Conservation (phyloP, 1,140 invertebrate genomes). For the Tachypleus tridentatus region DNA sequence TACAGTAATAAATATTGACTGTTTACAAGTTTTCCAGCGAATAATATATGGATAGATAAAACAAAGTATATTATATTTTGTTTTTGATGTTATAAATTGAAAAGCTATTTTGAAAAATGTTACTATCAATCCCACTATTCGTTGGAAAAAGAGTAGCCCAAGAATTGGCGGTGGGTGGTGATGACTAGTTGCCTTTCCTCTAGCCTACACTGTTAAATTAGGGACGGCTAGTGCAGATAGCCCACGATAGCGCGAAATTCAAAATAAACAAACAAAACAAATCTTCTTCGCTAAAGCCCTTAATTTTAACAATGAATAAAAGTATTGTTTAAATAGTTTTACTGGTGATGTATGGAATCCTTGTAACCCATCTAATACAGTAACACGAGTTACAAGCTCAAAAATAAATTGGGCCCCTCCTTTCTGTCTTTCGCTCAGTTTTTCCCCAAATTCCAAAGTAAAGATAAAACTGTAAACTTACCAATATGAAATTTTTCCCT, state of each 20-base stretch:
- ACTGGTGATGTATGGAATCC: not conserved
- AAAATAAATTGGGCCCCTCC: not conserved
- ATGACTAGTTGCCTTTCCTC: too few species aligned
- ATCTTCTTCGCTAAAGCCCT: too few species aligned
- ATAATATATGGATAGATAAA: not conserved
- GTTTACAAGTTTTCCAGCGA: not conserved
- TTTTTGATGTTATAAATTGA: too few species aligned
- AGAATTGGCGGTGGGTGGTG: too few species aligned
- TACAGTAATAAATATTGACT: not conserved
- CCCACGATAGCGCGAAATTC: too few species aligned
- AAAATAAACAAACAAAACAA: too few species aligned
- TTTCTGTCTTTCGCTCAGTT: not conserved
- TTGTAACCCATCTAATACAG: not conserved
- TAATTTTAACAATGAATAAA: not conserved
- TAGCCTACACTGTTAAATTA: too few species aligned
- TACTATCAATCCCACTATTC: too few species aligned
- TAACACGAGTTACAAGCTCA: not conserved
- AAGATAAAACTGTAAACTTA: constrained; percentile 22
- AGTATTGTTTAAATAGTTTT: not conserved
- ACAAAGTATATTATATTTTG: too few species aligned
- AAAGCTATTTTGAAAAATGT: too few species aligned
- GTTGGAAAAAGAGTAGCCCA: too few species aligned
- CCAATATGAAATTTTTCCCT: constrained; percentile 45
- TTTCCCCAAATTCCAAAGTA: not conserved
- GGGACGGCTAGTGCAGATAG: too few species aligned